Evolutionary conservation across 2,888 invertebrate species (phyloP).

Genomic region (Iselma pallidipennis): DNA sequence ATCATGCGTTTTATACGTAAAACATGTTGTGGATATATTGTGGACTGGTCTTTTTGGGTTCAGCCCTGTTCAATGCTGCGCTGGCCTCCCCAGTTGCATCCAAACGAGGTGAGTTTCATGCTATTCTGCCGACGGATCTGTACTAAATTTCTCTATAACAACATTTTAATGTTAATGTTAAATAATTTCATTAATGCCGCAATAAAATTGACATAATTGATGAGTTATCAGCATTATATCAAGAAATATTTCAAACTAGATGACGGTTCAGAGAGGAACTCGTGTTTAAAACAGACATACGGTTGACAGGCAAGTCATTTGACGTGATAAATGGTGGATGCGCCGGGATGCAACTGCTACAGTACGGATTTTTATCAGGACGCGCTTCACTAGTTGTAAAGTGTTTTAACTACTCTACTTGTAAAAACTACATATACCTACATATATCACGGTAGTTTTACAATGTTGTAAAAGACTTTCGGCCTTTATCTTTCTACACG

Average conservation of each 20-base stretch:
- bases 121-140: neutral
- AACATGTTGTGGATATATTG: conserved; percentile 55
- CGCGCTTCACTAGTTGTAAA: neutral
- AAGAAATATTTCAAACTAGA: too few species aligned
- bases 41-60: conserved; percentile 50
- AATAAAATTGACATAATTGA: neutral
- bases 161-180: too few species aligned
- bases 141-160: too few species aligned
- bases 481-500: neutral
- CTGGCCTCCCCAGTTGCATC: conserved; percentile 46
- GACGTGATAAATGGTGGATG: conserved; percentile 14
- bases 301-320: neutral
- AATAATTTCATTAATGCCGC: neutral
- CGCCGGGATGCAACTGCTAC: conserved; percentile 7
- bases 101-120: conserved; percentile 49
- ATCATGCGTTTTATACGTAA: conserved; percentile 54
- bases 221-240: too few species aligned
- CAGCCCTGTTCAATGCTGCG: conserved; percentile 44
- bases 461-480: neutral
- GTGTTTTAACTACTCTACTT: too few species aligned
- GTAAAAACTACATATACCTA: neutral
- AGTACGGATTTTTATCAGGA: neutral
- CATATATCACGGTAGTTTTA: neutral
- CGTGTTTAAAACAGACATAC: neutral
- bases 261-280: neutral